Evolutionary conservation across 2,888 invertebrate species (phyloP).

Genomic region (Acanthosoma haemorrhoidale): DNA sequence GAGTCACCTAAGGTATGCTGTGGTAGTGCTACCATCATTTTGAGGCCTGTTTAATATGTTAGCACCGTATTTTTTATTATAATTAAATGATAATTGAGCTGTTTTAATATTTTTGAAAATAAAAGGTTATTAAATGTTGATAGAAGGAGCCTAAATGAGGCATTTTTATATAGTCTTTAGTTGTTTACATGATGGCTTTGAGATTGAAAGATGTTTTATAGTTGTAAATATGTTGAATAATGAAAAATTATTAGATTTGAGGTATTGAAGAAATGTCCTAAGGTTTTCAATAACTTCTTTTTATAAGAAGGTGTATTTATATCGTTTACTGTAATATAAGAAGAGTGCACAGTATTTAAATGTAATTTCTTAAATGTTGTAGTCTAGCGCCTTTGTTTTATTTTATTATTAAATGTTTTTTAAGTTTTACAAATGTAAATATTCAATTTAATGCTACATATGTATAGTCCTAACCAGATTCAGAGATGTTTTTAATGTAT

Average conservation of each 20-base stretch:
- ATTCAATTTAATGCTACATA: not conserved
- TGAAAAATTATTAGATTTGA: not conserved
- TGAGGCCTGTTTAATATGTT: too few relatives aligned
- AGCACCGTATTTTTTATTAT: not conserved
- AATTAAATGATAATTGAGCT: not conserved
- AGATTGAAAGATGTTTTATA: slow-evolving; percentile 1
- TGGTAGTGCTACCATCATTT: too few relatives aligned
- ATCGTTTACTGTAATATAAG: not conserved
- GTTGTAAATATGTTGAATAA: not conserved
- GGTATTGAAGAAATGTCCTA: not conserved
- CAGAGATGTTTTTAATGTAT: too few relatives aligned
- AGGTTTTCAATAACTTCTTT: not conserved
- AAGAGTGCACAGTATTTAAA: not conserved
- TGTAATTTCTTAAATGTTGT: not conserved
- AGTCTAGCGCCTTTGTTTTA: not conserved
- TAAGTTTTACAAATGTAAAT: slow-evolving; percentile 3
- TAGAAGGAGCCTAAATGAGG: not conserved
- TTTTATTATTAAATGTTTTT: slow-evolving; percentile 8
- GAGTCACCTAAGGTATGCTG: too few relatives aligned
- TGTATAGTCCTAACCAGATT: slow-evolving; percentile 16
- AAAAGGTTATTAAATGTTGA: not conserved
- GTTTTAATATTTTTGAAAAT: not conserved
- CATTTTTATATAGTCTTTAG: slow-evolving; percentile 8
- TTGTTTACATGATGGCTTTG: not conserved
- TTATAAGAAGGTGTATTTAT: slow-evolving; percentile 1